These are phyloP conservation scores for Spialia ferax DNA, from an alignment of 2,888 invertebrate genomes.

Conservation along the genomic window DNA sequence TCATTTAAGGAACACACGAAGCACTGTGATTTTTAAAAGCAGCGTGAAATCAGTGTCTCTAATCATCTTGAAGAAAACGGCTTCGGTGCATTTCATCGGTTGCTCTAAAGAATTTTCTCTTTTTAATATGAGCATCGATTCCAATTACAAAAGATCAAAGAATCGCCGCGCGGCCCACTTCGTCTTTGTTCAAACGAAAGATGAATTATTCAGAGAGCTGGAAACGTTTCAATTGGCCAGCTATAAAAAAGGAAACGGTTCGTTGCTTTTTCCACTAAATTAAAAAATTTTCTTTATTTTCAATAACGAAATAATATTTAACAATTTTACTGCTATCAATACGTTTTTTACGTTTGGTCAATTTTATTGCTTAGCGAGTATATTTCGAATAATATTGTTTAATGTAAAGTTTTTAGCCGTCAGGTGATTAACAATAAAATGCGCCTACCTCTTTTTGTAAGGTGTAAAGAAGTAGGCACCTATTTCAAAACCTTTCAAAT, in stretches of 20 bases:
- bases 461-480: too few relatives aligned
- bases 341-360: neutral
- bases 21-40: constrained; percentile 47
- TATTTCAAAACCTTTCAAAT: too few relatives aligned
- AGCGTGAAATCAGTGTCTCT: constrained; percentile 72
- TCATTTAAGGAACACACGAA: constrained; percentile 34
- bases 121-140: constrained; percentile 87
- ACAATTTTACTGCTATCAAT: constrained; percentile 35
- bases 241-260: constrained; percentile 86
- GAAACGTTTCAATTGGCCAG: constrained; percentile 87
- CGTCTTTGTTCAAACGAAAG: constrained; percentile 87
- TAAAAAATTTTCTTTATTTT: constrained; percentile 82
- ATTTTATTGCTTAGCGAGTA: neutral
- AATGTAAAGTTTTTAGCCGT: neutral
- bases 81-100: constrained; percentile 83
- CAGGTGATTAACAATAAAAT: neutral
- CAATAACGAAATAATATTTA: constrained; percentile 67
- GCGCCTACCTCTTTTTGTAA: too few relatives aligned
- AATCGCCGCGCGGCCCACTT: constrained; percentile 85
- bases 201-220: constrained; percentile 87
- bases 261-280: constrained; percentile 85
- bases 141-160: constrained; percentile 87
- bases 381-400: neutral
- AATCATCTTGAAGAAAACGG: constrained; percentile 81
- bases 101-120: constrained; percentile 80